Evolutionary conservation across 1,140 invertebrate genomes (phyloP), one percentile per base, ranked within the genome.

Genomic region (Euwallacea fornicatus): DNA sequence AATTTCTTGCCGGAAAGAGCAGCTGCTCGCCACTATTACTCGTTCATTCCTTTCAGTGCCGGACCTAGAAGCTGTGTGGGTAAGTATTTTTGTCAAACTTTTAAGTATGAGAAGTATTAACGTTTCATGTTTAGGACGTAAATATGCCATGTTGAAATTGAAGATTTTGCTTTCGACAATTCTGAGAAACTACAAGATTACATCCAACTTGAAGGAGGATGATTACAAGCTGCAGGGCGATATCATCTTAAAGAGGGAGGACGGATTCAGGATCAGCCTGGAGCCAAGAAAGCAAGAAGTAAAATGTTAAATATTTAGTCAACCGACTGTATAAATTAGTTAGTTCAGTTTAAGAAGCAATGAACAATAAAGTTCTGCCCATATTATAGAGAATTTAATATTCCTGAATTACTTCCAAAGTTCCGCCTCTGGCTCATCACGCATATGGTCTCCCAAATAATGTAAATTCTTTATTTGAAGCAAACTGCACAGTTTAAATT

Each of bases 1-100:
- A 91, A 96, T 79, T 98, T 98, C 85, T 83, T 95, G 55, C 90
- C 92, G 0, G 95, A 97, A 81, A 89, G 88, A 69, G 88, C 88
- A 59, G 87, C 90, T 61, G 88, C 88, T 78, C 84, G 94, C 78
- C 90, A 91, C 81, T 94, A 94, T 75, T 97, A 93, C 80, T 86
- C 92, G 21, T 96, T 90, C 76, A 89, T 96, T 66, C 94, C 94
- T 0, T 97, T 97, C 84, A 94, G 92, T 73, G 94, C 94, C 73
- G 94, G 94, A 16, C 91, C 91, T 9, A 87, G 90, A 65, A 92
- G 91, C 81, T 94, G 92, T 77, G 91, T 94, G 41, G 93, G 91
- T 92, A 78, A 84, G 85, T 80, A 41, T 10, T 41, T 61, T 61
- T 11, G 2, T 33, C 42, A 42, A 42, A 16, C n/a, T 33, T 33